Percentiles rank a stretch among this genome's conserved stretches.
Evolutionary conservation across 2,113 vertebrate species (phyloP).

Genomic region (Sciurus niger): DNA sequence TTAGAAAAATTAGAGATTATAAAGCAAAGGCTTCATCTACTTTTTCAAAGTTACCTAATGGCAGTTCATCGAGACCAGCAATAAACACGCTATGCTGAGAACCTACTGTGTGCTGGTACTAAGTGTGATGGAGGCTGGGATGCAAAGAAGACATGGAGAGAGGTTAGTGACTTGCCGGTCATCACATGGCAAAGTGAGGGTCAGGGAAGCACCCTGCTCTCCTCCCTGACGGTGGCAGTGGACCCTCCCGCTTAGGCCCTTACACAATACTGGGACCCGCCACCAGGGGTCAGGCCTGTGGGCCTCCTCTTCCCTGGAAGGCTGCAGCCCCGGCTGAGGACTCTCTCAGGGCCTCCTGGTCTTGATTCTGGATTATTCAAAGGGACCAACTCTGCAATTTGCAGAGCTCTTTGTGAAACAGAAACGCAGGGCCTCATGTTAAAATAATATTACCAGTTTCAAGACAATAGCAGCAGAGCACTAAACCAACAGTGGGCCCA

Average conservation of each 20-base stretch:
- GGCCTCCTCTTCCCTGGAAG: neutral
- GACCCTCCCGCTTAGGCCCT: neutral
- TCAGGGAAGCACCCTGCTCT: neutral
- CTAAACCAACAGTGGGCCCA: rapidly evolving
- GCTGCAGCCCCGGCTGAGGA: neutral
- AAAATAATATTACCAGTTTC: neutral
- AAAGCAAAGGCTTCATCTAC: neutral
- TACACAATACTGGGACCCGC: neutral
- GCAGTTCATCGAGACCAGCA: neutral
- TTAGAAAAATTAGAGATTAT: neutral
- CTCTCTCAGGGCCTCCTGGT: neutral
- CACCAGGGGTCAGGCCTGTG: constrained; percentile 34
- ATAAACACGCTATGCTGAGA: neutral
- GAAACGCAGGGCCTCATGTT: neutral
- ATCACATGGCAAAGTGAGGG: neutral
- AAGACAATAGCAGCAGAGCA: neutral
- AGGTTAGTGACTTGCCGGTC: neutral
- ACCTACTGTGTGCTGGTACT: neutral
- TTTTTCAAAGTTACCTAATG: neutral
- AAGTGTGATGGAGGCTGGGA: neutral
- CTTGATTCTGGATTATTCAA: neutral
- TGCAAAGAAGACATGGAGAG: neutral
- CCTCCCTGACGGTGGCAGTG: neutral
- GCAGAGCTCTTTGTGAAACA: neutral
- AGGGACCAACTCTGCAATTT: neutral